Base-by-base conservation (phyloP, 2,797 vertebrate genomes). In the Myiotriccus ornatus region DNA sequence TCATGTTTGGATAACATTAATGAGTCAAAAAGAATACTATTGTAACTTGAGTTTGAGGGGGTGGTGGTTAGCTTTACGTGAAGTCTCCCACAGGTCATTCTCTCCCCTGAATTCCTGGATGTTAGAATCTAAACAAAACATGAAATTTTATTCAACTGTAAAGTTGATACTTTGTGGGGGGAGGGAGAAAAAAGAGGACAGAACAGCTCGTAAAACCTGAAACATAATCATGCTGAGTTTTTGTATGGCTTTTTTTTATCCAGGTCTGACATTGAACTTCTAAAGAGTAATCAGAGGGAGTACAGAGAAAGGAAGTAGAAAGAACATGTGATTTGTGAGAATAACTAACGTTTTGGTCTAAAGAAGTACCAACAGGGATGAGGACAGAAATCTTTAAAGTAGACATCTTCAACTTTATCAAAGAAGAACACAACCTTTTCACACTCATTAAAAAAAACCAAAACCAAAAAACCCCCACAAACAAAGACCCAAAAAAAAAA, bases 31-130 rank as follows among this genome's bases (percentile, higher is more conserved):
- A 27, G 10, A 63, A 34, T 4, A 4, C 9, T 82, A 41, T 22
- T 34, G 12, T 63, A 41, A 28, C 8, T 75, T 85, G 6, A 9
- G 30, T 46, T 53, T 62, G 14, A 21, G 28, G 27, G 27, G 27
- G 3, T 9, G 18, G 19, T 12, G 20, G 28, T 28, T 50, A 24
- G 5, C 35, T 85, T 69, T 41, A 18, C 25, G 24, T 30, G 9
- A 47, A 71, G 4, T 55, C 0, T 49, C 4, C 7, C 7, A 65
- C 8, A 34, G 4, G 5, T 2, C 0, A 35, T 55, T 32, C 30
- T 32, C 5, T 3, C 7, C 4, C 0, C 6, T 17, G 4, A 43
- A 4, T 14, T 79, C 18, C 37, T 74, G 18, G 20, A 68, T 49
- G 4, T 30, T 30, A 34, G 41, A 71, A 68, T 56, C 19, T 63